Conservation (phyloP, 2,888 invertebrate species). For the Vesta saturnalis region DNA sequence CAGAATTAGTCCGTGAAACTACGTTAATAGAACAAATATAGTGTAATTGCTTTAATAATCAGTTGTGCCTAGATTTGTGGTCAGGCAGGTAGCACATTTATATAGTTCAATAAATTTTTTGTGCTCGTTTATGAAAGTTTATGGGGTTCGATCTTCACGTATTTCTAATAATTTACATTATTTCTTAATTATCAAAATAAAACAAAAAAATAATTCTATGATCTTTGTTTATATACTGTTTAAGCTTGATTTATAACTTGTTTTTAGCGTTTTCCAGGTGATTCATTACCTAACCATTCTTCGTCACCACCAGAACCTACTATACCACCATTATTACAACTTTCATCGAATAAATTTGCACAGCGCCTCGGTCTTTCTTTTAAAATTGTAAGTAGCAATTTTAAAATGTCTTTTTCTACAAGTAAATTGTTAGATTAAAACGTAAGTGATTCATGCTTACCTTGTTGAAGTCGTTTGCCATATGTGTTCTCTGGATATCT, state of each 20-base stretch:
- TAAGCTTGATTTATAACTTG: too few species aligned
- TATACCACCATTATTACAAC: conserved; percentile 64
- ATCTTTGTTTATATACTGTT: too few species aligned
- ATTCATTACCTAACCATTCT: conserved; percentile 43
- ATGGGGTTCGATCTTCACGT: neutral
- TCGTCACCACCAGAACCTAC: conserved; percentile 60
- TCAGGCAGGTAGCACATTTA: neutral
- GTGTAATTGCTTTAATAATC: neutral
- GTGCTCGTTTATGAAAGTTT: neutral
- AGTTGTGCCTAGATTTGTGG: neutral
- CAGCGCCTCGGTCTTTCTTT: conserved; percentile 47
- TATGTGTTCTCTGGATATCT: neutral
- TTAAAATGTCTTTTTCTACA: neutral
- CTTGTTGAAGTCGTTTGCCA: neutral
- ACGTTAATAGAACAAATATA: too few species aligned
- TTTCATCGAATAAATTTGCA: conserved; percentile 65
- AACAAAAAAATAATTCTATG: too few species aligned
- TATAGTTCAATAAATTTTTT: neutral
- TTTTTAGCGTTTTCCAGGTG: conserved; percentile 42
- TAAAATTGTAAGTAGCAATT: neutral
- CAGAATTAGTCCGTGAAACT: neutral
- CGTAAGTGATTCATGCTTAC: neutral
- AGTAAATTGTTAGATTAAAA: neutral
- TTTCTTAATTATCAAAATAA: too few species aligned
- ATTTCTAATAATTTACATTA: too few species aligned